Evolutionary conservation across 2,797 vertebrate genomes (phyloP).

Genomic region (Typhlichthys subterraneus): DNA sequence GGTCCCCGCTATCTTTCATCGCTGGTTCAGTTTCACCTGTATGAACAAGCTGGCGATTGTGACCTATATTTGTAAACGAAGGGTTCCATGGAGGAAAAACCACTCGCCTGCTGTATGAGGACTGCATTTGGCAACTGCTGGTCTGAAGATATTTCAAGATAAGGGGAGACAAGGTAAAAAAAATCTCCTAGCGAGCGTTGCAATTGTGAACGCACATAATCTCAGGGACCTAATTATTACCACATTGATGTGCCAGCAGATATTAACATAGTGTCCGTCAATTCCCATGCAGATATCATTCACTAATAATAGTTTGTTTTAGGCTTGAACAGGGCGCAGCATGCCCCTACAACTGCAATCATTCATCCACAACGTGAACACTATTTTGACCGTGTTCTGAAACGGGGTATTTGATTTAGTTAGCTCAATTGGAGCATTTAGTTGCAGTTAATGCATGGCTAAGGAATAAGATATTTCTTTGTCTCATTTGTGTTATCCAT

Average conservation of each 20-base stretch:
- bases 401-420: slow-evolving; percentile 6
- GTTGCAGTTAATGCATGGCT: no score
- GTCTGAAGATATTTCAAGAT: slow-evolving; percentile 66
- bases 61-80: slow-evolving; percentile 50
- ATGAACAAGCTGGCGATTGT: slow-evolving; percentile 66
- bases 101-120: slow-evolving; percentile 49
- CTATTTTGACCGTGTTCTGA: slow-evolving; percentile 19
- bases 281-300: neutral
- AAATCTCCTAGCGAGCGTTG: slow-evolving; percentile 20
- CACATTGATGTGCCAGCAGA: slow-evolving; percentile 26
- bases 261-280: slow-evolving; percentile 12
- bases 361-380: slow-evolving; percentile 46
- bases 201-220: slow-evolving; percentile 29
- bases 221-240: slow-evolving; percentile 31
- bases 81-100: slow-evolving; percentile 66
- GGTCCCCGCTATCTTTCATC: slow-evolving; percentile 5
- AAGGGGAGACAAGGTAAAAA: slow-evolving; percentile 56
- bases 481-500: neutral
- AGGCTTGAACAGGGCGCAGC: slow-evolving; percentile 32
- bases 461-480: no score
- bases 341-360: slow-evolving; percentile 55
- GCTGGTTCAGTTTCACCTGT: slow-evolving; percentile 64
- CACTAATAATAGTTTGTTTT: slow-evolving; percentile 38
- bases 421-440: no score
- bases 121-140: slow-evolving; percentile 53